phyloP scores from a whole-genome alignment of 1,140 invertebrate species.

The Monomorium pharaonis region DNA sequence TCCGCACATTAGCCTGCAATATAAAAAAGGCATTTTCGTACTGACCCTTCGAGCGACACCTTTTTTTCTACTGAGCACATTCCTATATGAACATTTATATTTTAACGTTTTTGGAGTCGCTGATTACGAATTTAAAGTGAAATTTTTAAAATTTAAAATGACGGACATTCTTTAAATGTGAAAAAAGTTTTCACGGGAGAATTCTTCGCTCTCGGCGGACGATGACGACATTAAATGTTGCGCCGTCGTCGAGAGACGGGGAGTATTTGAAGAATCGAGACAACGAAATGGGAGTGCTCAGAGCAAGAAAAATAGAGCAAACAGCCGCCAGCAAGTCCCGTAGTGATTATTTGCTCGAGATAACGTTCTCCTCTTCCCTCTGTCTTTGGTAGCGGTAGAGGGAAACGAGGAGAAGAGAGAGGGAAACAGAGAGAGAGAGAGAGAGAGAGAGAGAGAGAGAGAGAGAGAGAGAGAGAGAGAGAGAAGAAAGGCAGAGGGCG shows the following conservation, averaged over 20 bases:
- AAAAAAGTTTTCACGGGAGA: background rate
- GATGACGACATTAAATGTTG: constrained; percentile 27
- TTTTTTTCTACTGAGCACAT: too few species aligned
- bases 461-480: too few species aligned
- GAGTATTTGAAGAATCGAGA: constrained; percentile 72
- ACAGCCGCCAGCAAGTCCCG: constrained; percentile 75
- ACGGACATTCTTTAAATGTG: background rate
- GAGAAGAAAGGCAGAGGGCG: background rate
- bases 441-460: background rate
- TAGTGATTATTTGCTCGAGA: constrained; percentile 83
- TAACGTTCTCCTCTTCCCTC: constrained; percentile 73
- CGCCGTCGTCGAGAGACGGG: background rate
- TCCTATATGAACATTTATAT: too few species aligned
- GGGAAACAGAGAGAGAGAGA: background rate
- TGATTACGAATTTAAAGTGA: too few species aligned
- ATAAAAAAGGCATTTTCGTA: constrained; percentile 27
- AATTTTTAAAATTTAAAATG: background rate
- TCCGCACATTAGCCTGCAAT: constrained; percentile 88
- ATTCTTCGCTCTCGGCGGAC: background rate
- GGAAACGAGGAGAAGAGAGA: constrained; percentile 31
- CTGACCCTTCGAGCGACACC: too few species aligned
- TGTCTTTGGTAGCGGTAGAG: constrained; percentile 72
- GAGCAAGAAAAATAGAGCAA: constrained; percentile 83
- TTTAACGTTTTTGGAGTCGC: too few species aligned
- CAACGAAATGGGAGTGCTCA: constrained; percentile 75